These are phyloP conservation scores for Aplocera efformata DNA, from an alignment of 2,888 invertebrate species.

Conservation along the genomic window DNA sequence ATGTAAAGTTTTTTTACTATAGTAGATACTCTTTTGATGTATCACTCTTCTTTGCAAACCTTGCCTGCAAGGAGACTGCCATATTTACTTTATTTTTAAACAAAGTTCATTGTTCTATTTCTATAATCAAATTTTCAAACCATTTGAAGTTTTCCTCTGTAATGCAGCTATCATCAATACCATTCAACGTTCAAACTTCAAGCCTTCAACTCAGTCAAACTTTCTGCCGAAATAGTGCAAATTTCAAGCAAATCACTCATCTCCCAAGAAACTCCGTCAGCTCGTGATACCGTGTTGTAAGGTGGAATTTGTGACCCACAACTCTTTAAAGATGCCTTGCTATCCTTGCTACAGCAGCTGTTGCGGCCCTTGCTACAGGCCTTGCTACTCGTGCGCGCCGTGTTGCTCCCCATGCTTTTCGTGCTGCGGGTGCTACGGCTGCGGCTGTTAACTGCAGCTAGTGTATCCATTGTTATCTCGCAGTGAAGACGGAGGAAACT, in stretches of 20 bases:
- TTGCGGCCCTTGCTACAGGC: slow-evolving; percentile 41
- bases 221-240: slow-evolving; percentile 23
- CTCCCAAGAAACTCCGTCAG: slow-evolving; percentile 20
- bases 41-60: no score
- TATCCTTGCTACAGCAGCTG: slow-evolving; percentile 40
- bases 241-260: slow-evolving; percentile 4
- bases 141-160: slow-evolving; percentile 34
- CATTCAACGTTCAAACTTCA: slow-evolving; percentile 46
- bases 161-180: neutral
- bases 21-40: no score
- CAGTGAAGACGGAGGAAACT: no score
- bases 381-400: slow-evolving; percentile 44
- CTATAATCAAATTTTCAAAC: slow-evolving; percentile 16
- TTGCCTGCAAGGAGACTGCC: no score
- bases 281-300: slow-evolving; percentile 12
- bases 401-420: slow-evolving; percentile 47
- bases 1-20: no score
- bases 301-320: neutral
- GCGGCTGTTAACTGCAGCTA: slow-evolving; percentile 34
- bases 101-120: neutral
- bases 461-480: no score
- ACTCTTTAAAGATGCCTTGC: slow-evolving; percentile 48
- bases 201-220: slow-evolving; percentile 39
- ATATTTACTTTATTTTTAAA: no score
- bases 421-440: slow-evolving; percentile 39